Conservation (phyloP, 2,888 invertebrate genomes). For the Harmothoe impar region DNA sequence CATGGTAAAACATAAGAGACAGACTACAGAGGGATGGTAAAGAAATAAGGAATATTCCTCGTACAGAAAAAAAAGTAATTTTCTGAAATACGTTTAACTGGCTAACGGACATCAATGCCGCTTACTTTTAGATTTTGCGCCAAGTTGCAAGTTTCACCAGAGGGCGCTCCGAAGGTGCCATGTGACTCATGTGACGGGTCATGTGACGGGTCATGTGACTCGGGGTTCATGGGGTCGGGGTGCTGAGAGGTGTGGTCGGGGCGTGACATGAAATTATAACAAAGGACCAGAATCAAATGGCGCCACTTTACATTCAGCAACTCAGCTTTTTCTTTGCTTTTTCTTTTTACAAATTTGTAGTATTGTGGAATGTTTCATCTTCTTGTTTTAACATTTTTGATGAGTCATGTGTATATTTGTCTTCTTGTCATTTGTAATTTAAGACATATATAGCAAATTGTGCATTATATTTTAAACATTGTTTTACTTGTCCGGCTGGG, state of each 20-base stretch:
- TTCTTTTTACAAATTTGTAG: no score
- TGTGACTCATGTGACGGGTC: slow-evolving; percentile 51
- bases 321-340: no score
- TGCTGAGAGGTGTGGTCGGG: slow-evolving; percentile 62
- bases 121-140: slow-evolving; percentile 46
- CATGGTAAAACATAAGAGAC: not conserved
- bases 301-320: not conserved
- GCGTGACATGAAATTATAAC: slow-evolving; percentile 53
- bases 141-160: slow-evolving; percentile 9
- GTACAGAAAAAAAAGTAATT: not conserved
- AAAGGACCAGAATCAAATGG: slow-evolving; percentile 58
- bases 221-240: slow-evolving; percentile 57
- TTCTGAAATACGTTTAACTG: no score
- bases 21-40: not conserved
- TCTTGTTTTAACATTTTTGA: no score
- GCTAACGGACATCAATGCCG: slow-evolving; percentile 14
- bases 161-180: slow-evolving; percentile 23
- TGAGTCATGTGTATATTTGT: no score
- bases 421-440: no score
- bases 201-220: slow-evolving; percentile 52
- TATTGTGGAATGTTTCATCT: no score
- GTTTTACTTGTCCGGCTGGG: no score
- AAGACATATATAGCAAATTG: no score
- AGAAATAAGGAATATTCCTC: no score
- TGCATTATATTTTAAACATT: no score